These are phyloP conservation scores for Odiellus spinosus DNA, from an alignment of 2,888 invertebrate genomes.

Conservation along the genomic window DNA sequence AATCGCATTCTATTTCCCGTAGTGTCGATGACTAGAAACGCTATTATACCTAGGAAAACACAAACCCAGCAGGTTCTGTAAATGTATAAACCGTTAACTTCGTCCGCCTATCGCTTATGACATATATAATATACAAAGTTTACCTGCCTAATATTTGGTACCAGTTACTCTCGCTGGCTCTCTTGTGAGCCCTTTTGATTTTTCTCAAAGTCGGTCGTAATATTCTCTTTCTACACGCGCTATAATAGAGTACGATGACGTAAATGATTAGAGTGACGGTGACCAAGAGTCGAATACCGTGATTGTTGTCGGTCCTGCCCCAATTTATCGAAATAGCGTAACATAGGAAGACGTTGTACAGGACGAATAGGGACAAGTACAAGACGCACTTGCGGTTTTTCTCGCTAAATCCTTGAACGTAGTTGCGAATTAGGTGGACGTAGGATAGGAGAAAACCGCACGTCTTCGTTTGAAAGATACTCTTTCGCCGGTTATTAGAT, in stretches of 20 bases:
- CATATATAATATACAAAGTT: too few species aligned
- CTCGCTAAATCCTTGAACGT: too few species aligned
- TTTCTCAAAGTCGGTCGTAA: slow-evolving; percentile 2
- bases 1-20: slow-evolving; percentile 6
- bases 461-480: too few species aligned
- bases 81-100: too few species aligned
- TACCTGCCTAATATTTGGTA: too few species aligned
- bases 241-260: slow-evolving; percentile 3
- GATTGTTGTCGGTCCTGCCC: slow-evolving; percentile 31
- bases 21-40: slow-evolving; percentile 7
- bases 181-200: too few species aligned
- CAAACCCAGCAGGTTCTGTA: slow-evolving; percentile 1
- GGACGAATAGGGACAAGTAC: not conserved
- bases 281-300: slow-evolving; percentile 55
- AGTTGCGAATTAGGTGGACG: too few species aligned
- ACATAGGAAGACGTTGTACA: slow-evolving; percentile 4
- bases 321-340: slow-evolving; percentile 2
- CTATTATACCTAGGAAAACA: not conserved
- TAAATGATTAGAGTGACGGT: slow-evolving; percentile 44
- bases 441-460: too few species aligned
- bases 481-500: too few species aligned
- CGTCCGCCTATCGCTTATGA: too few species aligned
- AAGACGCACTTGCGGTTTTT: too few species aligned
- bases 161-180: too few species aligned
- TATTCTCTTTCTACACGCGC: slow-evolving; percentile 3